Evolutionary conservation across 2,113 vertebrate genomes (phyloP), one percentile per base, ranked within the genome.

Genomic region (Pagrus major): DNA sequence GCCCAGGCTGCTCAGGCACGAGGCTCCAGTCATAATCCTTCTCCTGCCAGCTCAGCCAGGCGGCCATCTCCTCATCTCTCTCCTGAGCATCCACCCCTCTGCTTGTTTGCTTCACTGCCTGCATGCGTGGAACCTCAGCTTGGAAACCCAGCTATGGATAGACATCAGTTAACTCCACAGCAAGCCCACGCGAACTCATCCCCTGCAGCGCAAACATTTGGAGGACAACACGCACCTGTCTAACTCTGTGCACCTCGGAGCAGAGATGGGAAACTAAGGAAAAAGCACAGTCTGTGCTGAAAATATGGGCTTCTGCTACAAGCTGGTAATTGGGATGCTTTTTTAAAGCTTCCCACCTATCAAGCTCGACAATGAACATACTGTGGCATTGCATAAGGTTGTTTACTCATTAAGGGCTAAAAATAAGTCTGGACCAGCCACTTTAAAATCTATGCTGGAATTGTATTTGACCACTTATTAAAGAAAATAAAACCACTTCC

Each of bases 1-100:
- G 70, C 84, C 66, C 78, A 46, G 81, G 70, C 80, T 86, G 82
- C 76, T 86, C 84, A 78, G 78, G 71, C 80, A 84, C 80, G 71
- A 87, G 80, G 76, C 67, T 82, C 51, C 21, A 67, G 70, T 82
- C 44, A 11, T 88, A 66, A 85, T 83, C 87, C 81, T 60, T 72
- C 63, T 54, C 68, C 60, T 79, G 71, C 82, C 27, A 31, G 39
- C 78, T 78, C 42, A 60, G 56, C 69, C 78, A 75, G 73, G 67
- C 61, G 33, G 29, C 76, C 67, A 42, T 58, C 47, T 59, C 52
- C 59, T 61, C 37, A 23, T 70, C 51, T 51, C 31, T 55, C 56
- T 35, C 20, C 65, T 60, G 35, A 80, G 78, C 60, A 56, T 71
- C 80, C 31, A 16, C 23, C 46, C 27, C 41, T 73, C 71, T 54